Base-by-base conservation (phyloP, 2,888 invertebrate species). In the Ganaspis brasiliensis region DNA sequence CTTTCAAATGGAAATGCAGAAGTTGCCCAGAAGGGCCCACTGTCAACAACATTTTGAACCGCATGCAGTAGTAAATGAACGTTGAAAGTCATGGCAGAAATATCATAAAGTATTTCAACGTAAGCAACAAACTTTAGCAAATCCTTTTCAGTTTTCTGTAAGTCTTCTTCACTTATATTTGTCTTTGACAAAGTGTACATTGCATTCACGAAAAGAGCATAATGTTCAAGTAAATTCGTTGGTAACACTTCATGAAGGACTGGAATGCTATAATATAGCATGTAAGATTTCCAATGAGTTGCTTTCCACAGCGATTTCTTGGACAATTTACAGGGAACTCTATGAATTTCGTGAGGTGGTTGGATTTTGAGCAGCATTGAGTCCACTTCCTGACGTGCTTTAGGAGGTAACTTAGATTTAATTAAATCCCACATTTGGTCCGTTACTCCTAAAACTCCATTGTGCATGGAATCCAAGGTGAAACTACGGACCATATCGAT, bases 271-370 rank as follows among this genome's bases (percentile, higher is more conserved):
- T 70, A 77, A 35, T 52, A 73, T 31, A 77, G 37, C 21, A 77
- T 37, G 70, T 74, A 70, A 61, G 74, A 57, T 16, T 59, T 63
- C 77, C 74, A 77, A 49, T 74, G 24, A 16, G 74, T 67, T 49
- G 76, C 77, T 52, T 77, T 77, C 74, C 71, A 74, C n/a, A 10
- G 10, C 2, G 37, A 19, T 40, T 67, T 67, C 16, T 67, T 74
- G 26, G 73, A 70, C 37, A 74, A 19, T 12, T 73, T 56, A 45
- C 57, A 19, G 14, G 74, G 37, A 10, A 45, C n/a, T 56, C 77
- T 57, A 57, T 74, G 77, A 21, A 74, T 24, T 31, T 70, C 74
- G 26, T 59, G 77, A 26, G 70, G 74, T 37, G 77, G 71, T 40
- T 59, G 49, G 35, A 77, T 74, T 19, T 37, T 3, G 26, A 31